These are phyloP conservation scores for Liopterus haemorrhoidalis DNA, from an alignment of 2,888 invertebrate species.

Conservation along the genomic window DNA sequence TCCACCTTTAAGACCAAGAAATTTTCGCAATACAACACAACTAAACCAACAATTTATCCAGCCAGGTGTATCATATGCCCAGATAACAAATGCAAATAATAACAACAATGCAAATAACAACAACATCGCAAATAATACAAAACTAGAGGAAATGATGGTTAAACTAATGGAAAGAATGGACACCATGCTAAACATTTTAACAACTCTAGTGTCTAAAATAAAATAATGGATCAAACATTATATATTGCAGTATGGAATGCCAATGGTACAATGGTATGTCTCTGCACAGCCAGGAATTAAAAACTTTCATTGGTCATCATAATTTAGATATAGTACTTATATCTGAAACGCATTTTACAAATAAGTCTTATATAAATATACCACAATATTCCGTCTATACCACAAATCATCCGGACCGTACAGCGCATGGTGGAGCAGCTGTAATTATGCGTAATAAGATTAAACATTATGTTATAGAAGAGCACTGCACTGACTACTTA, in stretches of 20 bases:
- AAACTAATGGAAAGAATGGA: conserved; percentile 14
- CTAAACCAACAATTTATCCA: neutral
- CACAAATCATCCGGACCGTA: conserved; percentile 5
- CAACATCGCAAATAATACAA: conserved; percentile 5
- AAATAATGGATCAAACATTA: conserved; percentile 7
- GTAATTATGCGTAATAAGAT: neutral
- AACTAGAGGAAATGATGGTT: conserved; percentile 2
- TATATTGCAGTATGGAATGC: conserved; percentile 15
- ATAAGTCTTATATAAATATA: conserved; percentile 1
- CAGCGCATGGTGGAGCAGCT: conserved; percentile 7
- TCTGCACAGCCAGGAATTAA: conserved; percentile 9
- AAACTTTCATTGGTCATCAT: conserved; percentile 6
- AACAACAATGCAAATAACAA: too few relatives aligned
- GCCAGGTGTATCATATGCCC: conserved; percentile 3
- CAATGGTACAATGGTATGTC: conserved; percentile 10
- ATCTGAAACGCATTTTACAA: conserved; percentile 9
- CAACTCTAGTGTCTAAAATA: conserved; percentile 10
- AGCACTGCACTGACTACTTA: conserved; percentile 3
- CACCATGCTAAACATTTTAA: conserved; percentile 12
- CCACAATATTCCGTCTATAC: conserved; percentile 6
- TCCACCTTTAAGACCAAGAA: conserved; percentile 9
- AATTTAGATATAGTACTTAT: conserved; percentile 4
- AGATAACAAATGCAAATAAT: conserved; percentile 11
- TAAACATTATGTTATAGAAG: conserved; percentile 5
- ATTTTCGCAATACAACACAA: too few relatives aligned